Percentiles rank a stretch among this genome's conserved stretches.
phyloP scores from a whole-genome alignment of 2,888 invertebrate species.

The Tanaodytes sp. region DNA sequence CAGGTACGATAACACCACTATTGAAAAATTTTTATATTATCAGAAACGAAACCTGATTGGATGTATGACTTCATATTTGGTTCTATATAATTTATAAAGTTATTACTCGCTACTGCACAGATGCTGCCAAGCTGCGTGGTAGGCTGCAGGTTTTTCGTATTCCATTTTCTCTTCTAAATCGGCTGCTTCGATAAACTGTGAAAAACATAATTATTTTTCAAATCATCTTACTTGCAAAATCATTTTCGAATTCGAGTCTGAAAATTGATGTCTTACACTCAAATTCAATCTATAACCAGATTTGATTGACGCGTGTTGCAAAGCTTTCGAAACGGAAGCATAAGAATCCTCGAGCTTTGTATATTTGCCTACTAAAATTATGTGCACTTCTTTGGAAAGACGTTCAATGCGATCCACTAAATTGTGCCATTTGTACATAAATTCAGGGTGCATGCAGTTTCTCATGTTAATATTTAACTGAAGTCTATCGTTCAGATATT shows the following conservation, averaged over 20 bases:
- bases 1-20: slow-evolving; percentile 95
- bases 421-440: slow-evolving; percentile 92
- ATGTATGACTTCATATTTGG: no score
- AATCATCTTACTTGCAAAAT: no score
- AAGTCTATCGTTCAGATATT: slow-evolving; percentile 87
- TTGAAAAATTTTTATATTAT: no score
- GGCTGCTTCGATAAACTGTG: slow-evolving; percentile 90
- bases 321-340: slow-evolving; percentile 94
- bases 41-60: no score
- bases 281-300: slow-evolving; percentile 88
- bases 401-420: slow-evolving; percentile 89
- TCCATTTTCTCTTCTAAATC: slow-evolving; percentile 86
- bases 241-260: no score
- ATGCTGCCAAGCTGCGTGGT: slow-evolving; percentile 94
- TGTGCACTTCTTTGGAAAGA: slow-evolving; percentile 87
- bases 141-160: slow-evolving; percentile 84
- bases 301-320: slow-evolving; percentile 93
- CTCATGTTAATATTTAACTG: slow-evolving; percentile 80
- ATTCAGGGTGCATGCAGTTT: slow-evolving; percentile 78
- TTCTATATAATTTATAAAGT: no score
- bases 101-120: slow-evolving; percentile 89
- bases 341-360: slow-evolving; percentile 96
- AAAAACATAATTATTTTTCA: no score
- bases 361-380: slow-evolving; percentile 97
- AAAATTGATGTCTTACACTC: slow-evolving; percentile 74